These are phyloP conservation scores for Nomada hirtipes DNA, from an alignment of 2,888 invertebrate genomes.

Conservation along the genomic window DNA sequence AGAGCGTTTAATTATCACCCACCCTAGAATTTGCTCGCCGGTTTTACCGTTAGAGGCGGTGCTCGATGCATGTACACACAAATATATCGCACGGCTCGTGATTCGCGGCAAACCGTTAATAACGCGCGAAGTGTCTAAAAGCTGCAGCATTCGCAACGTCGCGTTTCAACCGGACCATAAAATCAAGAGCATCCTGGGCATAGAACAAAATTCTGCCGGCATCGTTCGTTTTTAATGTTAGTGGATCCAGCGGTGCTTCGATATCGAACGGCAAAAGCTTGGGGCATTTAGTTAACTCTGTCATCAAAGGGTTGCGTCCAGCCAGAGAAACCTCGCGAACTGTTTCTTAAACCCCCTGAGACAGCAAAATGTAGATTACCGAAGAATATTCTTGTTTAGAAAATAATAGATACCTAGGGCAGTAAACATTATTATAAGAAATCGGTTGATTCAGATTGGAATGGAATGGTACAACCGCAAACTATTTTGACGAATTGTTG, in stretches of 20 bases:
- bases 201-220: not conserved
- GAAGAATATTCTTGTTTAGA: no score
- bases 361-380: no score
- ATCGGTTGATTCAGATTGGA: no score
- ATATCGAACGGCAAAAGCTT: not conserved
- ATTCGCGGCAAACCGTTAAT: constrained; percentile 64
- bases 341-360: no score
- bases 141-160: constrained; percentile 39
- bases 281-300: not conserved
- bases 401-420: no score
- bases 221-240: not conserved
- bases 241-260: not conserved
- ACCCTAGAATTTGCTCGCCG: constrained; percentile 50
- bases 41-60: constrained; percentile 65
- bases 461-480: no score
- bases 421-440: no score
- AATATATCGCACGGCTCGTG: constrained; percentile 61
- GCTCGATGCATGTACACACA: constrained; percentile 32
- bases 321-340: no score
- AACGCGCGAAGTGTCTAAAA: constrained; percentile 62
- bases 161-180: constrained; percentile 60
- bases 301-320: no score
- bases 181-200: constrained; percentile 43
- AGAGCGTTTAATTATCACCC: constrained; percentile 61
- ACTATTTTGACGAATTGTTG: no score